A percentile compares a stretch with the other conserved stretches of the same genome.
phyloP scores from a whole-genome alignment of 2,888 invertebrate genomes.

The Latrodectus elegans region DNA sequence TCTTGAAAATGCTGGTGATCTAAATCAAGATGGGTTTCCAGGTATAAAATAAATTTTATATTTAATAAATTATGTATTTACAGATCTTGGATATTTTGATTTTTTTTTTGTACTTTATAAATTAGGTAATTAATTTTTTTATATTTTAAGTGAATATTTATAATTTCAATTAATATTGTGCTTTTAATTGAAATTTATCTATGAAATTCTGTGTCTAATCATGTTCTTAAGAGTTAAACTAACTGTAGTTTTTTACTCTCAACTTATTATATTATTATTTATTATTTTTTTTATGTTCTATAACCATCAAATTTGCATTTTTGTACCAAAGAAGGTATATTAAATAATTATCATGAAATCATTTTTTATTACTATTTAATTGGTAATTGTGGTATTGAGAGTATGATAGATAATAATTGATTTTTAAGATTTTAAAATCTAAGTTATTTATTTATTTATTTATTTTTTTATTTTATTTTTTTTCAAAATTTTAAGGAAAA shows the following conservation, averaged over 20 bases:
- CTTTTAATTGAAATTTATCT: not conserved
- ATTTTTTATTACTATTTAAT: too few relatives aligned
- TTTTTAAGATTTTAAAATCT: too few relatives aligned
- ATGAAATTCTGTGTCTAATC: too few relatives aligned
- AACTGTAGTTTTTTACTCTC: not conserved
- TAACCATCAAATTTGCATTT: too few relatives aligned
- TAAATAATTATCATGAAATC: too few relatives aligned
- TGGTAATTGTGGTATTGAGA: too few relatives aligned
- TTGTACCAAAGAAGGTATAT: too few relatives aligned
- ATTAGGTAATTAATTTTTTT: not conserved
- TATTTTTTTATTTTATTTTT: too few relatives aligned
- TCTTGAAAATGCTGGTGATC: constrained; percentile 91
- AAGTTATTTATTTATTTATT: too few relatives aligned
- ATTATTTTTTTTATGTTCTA: not conserved
- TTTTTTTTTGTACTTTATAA: not conserved
- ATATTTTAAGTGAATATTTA: not conserved
- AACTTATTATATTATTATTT: not conserved
- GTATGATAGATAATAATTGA: too few relatives aligned
- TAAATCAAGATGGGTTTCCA: constrained; percentile 88
- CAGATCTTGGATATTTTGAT: not conserved
- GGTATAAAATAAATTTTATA: constrained; percentile 24
- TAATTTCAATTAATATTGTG: not conserved
- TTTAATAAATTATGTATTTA: not conserved
- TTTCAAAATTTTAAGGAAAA: too few relatives aligned
- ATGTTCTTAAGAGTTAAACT: too few relatives aligned